Evolutionary conservation across 2,888 invertebrate genomes (phyloP), one percentile per base, ranked within the genome.

Genomic region (Ashinkailepas kermadecensis): DNA sequence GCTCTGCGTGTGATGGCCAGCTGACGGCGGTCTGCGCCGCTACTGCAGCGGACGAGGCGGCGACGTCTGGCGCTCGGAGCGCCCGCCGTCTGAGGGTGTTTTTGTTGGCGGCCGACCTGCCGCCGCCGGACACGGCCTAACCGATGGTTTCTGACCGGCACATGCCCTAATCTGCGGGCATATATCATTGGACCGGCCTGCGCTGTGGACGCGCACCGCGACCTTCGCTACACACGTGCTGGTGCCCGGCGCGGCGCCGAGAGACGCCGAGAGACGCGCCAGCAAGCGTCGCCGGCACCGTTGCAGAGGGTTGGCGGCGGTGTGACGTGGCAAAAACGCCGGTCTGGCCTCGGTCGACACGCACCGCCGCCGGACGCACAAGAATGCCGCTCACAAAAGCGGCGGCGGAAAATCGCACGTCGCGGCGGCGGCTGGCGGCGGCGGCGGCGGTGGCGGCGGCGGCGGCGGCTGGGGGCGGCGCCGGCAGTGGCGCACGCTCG

Each of bases 71-170:
- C 67, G 8, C 6, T 25, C 9, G 67, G 25, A 11, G 25, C 23
- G 23, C 39, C 39, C 39, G 25, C 67, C 67, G 67, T 11, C 25
- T 10, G 23, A 11, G 67, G 23, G 67, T 67, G 67, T 67, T 67
- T 67, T 67, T 67, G 67, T 25, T 25, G n/a, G 23, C 67, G 23
- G 10, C 23, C 11, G 23, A 3, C 67, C 23, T 11, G 12, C 23
- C 25, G 67, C 67, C 67, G 67, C 25, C 67, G 67, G 67, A 23
- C 11, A 12, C 67, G 1, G 11, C 10, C 67, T 67, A 67, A 67
- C 67, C n/a, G 67, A 67, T 67, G n/a, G 67, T 67, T 67, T 67
- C 67, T 67, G 67, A 25, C 67, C 67, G 67, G 25, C 67, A 23
- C n/a, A 67, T 25, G 67, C 67, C 67, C 67, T 67, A 67, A 67